Evolutionary conservation across 1,140 invertebrate species (phyloP).

Genomic region (Drosophila kepulauana): DNA sequence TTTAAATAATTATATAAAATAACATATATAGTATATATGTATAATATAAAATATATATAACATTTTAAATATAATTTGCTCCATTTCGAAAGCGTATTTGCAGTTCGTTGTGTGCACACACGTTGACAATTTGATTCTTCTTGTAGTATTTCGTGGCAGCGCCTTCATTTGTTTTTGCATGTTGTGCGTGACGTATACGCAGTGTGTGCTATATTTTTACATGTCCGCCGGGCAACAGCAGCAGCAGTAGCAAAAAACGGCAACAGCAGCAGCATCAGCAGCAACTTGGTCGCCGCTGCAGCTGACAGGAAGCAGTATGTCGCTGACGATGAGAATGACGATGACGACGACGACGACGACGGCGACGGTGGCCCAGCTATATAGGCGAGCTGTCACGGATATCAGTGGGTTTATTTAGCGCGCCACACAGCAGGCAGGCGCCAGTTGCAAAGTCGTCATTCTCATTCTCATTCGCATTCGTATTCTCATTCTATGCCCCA

Average conservation of each 20-base stretch:
- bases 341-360: not conserved
- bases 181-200: conserved; percentile 73
- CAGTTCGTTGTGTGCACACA: conserved; percentile 1
- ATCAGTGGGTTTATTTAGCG: conserved; percentile 68
- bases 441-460: conserved; percentile 36
- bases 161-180: conserved; percentile 46
- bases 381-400: conserved; percentile 30
- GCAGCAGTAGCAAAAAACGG: conserved; percentile 4
- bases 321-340: conserved; percentile 66
- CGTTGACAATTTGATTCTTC: not conserved
- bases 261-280: not conserved
- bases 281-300: conserved; percentile 52
- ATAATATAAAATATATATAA: too few species aligned
- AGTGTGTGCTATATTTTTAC: conserved; percentile 78
- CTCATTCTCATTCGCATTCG: not conserved
- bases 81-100: conserved; percentile 10
- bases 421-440: conserved; percentile 53
- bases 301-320: conserved; percentile 68
- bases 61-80: too few species aligned
- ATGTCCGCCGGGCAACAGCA: conserved; percentile 69
- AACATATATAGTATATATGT: too few species aligned
- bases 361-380: conserved; percentile 54
- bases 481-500: not conserved
- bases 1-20: too few species aligned
- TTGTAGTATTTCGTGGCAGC: conserved; percentile 12